These are phyloP conservation scores for Escarpia spicata DNA, from an alignment of 2,888 invertebrate species.

Conservation along the genomic window DNA sequence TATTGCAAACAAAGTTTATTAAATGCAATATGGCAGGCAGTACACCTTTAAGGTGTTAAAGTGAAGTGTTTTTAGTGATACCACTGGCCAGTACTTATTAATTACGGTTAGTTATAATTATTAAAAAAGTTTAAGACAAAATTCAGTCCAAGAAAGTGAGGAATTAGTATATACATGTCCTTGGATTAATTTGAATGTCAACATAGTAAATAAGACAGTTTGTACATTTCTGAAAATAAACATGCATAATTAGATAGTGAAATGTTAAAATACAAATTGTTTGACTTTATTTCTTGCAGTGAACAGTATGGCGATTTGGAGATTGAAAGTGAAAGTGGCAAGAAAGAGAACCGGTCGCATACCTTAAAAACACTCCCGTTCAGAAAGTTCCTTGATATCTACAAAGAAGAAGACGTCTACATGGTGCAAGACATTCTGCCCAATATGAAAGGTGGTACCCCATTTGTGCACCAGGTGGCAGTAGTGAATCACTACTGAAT, in stretches of 20 bases:
- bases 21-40: no score
- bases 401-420: conserved; percentile 50
- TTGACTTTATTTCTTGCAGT: conserved; percentile 40
- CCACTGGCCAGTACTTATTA: no score
- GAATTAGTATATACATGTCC: no score
- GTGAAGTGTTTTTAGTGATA: no score
- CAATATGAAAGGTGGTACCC: conserved; percentile 13
- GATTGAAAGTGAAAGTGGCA: conserved; percentile 51
- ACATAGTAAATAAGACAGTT: no score
- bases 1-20: no score
- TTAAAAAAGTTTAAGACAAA: no score
- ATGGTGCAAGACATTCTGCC: conserved; percentile 45
- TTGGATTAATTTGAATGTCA: no score
- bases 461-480: background rate
- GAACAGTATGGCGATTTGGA: conserved; percentile 45
- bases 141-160: no score
- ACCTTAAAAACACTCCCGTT: conserved; percentile 42
- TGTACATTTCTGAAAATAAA: no score
- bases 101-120: no score
- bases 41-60: no score
- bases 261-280: conserved; percentile 14
- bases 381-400: conserved; percentile 47
- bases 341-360: conserved; percentile 52
- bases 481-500: background rate
- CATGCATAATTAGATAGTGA: background rate